Conservation (phyloP, 2,888 invertebrate species). For the Timandra comae region DNA sequence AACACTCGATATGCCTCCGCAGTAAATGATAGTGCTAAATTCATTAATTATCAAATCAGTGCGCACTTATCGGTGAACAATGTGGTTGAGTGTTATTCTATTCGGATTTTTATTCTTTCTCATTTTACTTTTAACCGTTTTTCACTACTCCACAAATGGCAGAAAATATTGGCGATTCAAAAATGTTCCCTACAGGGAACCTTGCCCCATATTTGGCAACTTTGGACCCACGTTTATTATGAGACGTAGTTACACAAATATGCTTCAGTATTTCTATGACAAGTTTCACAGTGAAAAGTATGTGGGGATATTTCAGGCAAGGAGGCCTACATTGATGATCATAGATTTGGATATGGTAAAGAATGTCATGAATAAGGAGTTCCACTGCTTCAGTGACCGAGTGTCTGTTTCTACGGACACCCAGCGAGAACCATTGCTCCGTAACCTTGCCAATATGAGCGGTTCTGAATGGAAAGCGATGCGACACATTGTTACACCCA, state of each 20-base stretch:
- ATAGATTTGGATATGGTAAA: slow-evolving; percentile 60
- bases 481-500: slow-evolving; percentile 63
- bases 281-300: slow-evolving; percentile 48
- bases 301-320: slow-evolving; percentile 66
- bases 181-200: slow-evolving; percentile 64
- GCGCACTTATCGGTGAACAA: slow-evolving; percentile 28
- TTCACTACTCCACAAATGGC: slow-evolving; percentile 55
- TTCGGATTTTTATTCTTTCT: slow-evolving; percentile 41
- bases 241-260: slow-evolving; percentile 57
- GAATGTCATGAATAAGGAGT: slow-evolving; percentile 52
- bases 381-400: slow-evolving; percentile 58
- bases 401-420: slow-evolving; percentile 61
- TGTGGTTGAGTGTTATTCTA: slow-evolving; percentile 46
- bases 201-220: slow-evolving; percentile 70
- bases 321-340: slow-evolving; percentile 61
- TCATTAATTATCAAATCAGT: slow-evolving; percentile 21
- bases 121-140: slow-evolving; percentile 42
- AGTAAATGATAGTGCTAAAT: slow-evolving; percentile 28
- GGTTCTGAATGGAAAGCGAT: slow-evolving; percentile 68
- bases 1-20: slow-evolving; percentile 38
- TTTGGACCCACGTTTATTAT: slow-evolving; percentile 62
- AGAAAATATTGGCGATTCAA: slow-evolving; percentile 61
- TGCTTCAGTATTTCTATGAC: slow-evolving; percentile 57
- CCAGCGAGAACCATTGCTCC: slow-evolving; percentile 58
- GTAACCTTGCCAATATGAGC: slow-evolving; percentile 66